A percentile compares a stretch with the other conserved stretches of the same genome.
These are phyloP conservation scores for Lemur catta DNA, from an alignment of 2,797 vertebrate genomes.

Conservation along the genomic window DNA sequence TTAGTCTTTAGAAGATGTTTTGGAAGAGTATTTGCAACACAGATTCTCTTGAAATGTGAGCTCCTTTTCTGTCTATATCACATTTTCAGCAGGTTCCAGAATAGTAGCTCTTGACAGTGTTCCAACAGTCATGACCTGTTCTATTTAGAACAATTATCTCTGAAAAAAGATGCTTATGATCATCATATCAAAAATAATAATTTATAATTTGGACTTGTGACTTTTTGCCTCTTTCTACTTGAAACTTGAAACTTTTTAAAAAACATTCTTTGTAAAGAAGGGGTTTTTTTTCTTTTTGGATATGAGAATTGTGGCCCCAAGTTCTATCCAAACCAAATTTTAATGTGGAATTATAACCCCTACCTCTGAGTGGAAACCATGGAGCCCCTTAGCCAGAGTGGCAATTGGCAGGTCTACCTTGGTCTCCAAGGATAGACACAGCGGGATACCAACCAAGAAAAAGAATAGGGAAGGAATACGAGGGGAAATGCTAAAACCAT, in stretches of 20 bases:
- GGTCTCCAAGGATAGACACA: constrained; percentile 59
- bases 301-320: constrained; percentile 47
- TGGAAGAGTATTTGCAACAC: background rate
- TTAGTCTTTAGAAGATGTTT: background rate
- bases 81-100: background rate
- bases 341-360: constrained; percentile 65
- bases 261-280: background rate
- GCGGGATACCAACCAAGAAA: constrained; percentile 72
- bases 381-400: constrained; percentile 67
- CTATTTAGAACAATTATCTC: background rate
- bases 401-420: constrained; percentile 65
- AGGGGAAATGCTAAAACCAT: constrained; percentile 72
- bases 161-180: background rate
- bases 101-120: background rate
- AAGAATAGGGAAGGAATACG: constrained; percentile 60
- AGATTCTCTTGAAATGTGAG: background rate
- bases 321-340: constrained; percentile 77
- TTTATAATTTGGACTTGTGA: constrained; percentile 25
- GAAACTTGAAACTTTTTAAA: constrained; percentile 20
- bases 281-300: constrained; percentile 22
- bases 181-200: constrained; percentile 28
- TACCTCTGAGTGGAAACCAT: constrained; percentile 67
- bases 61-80: accelerated
- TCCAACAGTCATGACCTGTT: background rate
- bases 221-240: constrained; percentile 29